Conservation (phyloP, 2,888 invertebrate species). For the Fragum fragum region DNA sequence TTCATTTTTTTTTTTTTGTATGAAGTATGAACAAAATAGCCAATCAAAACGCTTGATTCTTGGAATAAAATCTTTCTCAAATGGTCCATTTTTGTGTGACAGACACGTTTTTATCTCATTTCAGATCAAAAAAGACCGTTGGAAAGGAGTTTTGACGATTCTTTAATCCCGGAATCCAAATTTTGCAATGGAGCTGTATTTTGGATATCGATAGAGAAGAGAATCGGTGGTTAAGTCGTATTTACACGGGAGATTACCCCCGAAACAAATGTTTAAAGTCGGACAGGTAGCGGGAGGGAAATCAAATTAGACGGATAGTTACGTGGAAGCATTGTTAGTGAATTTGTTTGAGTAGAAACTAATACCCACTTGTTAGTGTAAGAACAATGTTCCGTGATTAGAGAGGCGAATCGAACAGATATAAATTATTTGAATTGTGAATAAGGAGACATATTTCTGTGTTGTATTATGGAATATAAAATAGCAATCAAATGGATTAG, state of each 20-base stretch:
- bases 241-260: constrained; percentile 23
- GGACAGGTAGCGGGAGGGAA: constrained; percentile 21
- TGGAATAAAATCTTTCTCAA: too few relatives aligned
- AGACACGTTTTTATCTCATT: too few relatives aligned
- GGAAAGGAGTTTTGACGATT: too few relatives aligned
- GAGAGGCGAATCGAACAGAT: constrained; percentile 1
- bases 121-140: too few relatives aligned
- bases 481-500: constrained; percentile 12
- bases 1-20: too few relatives aligned
- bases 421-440: constrained; percentile 6
- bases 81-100: too few relatives aligned
- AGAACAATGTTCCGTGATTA: constrained; percentile 12
- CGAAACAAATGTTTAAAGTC: not conserved
- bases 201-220: too few relatives aligned
- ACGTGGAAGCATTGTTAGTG: constrained; percentile 17
- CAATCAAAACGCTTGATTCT: too few relatives aligned
- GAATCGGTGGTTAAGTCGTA: not conserved
- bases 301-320: constrained; percentile 19
- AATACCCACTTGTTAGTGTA: constrained; percentile 10
- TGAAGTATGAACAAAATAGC: too few relatives aligned
- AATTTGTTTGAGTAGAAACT: constrained; percentile 22
- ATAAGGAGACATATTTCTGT: not conserved
- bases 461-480: constrained; percentile 13
- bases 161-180: too few relatives aligned
- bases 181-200: too few relatives aligned